Evolutionary conservation across 2,797 vertebrate species (phyloP).

Genomic region (Tamandua tetradactyla): DNA sequence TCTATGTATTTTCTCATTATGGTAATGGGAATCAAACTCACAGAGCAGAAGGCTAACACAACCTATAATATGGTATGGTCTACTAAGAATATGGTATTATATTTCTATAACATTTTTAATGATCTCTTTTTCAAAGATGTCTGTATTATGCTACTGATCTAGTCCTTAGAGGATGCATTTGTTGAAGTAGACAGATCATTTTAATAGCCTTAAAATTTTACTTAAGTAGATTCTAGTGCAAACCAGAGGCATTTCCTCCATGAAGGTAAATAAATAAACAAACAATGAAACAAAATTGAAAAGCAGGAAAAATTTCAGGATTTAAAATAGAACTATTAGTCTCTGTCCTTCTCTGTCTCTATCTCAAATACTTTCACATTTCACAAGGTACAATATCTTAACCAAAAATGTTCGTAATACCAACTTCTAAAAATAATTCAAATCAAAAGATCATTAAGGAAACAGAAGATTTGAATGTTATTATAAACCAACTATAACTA

Average conservation of each 20-base stretch:
- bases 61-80: constrained; percentile 20
- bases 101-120: constrained; percentile 55
- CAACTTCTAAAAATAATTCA: too few relatives aligned
- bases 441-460: too few relatives aligned
- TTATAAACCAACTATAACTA: too few relatives aligned
- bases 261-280: not conserved
- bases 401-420: too few relatives aligned
- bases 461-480: too few relatives aligned
- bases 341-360: not conserved
- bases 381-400: not conserved
- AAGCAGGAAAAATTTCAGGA: not conserved
- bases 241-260: not conserved
- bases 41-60: constrained; percentile 59
- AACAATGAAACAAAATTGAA: not conserved
- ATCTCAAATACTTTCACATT: not conserved
- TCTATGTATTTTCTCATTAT: constrained; percentile 8
- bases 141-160: not conserved
- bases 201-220: constrained; percentile 23
- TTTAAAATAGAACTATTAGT: not conserved
- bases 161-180: constrained; percentile 39
- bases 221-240: not conserved
- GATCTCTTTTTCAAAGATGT: constrained; percentile 15
- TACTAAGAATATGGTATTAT: constrained; percentile 32
- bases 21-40: constrained; percentile 47
- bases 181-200: constrained; percentile 47